phyloP scores from a whole-genome alignment of 2,888 invertebrate species.

The Nomada goodeniana region DNA sequence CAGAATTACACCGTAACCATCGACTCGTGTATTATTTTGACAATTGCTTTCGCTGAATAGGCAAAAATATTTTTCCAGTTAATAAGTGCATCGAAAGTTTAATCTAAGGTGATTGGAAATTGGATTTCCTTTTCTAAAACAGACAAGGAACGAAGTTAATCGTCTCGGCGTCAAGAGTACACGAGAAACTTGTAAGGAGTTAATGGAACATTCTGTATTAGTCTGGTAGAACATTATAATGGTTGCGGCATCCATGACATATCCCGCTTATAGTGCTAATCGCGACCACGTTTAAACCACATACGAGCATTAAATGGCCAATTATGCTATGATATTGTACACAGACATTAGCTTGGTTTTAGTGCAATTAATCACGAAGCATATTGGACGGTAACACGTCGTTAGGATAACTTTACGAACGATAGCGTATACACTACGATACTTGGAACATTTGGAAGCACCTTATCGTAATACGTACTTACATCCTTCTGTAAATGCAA shows the following conservation, averaged over 20 bases:
- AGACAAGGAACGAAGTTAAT: not conserved
- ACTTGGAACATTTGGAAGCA: slow-evolving; percentile 15
- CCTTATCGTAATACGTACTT: too few species aligned
- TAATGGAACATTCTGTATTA: slow-evolving; percentile 5
- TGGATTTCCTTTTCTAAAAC: not conserved
- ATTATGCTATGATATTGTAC: slow-evolving; percentile 57
- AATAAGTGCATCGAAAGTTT: not conserved
- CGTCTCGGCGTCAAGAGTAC: not conserved
- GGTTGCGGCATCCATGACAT: slow-evolving; percentile 44
- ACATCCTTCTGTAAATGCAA: too few species aligned
- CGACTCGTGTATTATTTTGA: slow-evolving; percentile 3
- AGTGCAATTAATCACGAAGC: slow-evolving; percentile 52
- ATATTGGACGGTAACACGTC: slow-evolving; percentile 46
- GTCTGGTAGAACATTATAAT: slow-evolving; percentile 50
- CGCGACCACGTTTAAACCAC: slow-evolving; percentile 58
- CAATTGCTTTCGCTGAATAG: not conserved
- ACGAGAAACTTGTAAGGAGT: slow-evolving; percentile 3
- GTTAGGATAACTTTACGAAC: slow-evolving; percentile 34
- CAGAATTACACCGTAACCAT: not conserved
- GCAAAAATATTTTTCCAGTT: not conserved
- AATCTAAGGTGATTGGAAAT: too few species aligned
- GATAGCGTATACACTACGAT: not conserved
- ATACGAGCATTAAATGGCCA: slow-evolving; percentile 62
- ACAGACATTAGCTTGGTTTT: slow-evolving; percentile 51
- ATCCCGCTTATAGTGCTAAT: slow-evolving; percentile 63